Evolutionary conservation across 2,888 invertebrate species (phyloP).

Genomic region (Sepioteuthis lessoniana): DNA sequence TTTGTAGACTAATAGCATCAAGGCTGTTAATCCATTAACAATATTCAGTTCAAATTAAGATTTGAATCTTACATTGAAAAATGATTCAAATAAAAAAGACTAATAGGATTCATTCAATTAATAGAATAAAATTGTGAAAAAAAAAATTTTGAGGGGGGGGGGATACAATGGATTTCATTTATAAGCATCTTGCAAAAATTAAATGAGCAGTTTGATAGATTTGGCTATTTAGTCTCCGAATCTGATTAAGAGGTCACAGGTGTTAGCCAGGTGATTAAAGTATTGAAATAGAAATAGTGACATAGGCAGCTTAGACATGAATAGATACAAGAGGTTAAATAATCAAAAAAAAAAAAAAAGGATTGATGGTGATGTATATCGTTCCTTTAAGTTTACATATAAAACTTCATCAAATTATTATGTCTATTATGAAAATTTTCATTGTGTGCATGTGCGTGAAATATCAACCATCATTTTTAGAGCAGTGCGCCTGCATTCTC

Average conservation of each 20-base stretch:
- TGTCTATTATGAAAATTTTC: too few species aligned
- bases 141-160: neutral
- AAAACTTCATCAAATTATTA: neutral
- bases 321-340: neutral
- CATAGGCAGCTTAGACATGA: neutral
- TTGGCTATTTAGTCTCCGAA: neutral
- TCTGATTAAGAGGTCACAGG: conserved; percentile 3
- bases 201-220: neutral
- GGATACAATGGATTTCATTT: neutral
- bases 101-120: too few species aligned
- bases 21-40: neutral
- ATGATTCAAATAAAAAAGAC: too few species aligned
- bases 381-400: neutral
- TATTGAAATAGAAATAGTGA: neutral
- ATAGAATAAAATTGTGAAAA: neutral
- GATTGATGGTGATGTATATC: neutral
- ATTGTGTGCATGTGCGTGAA: too few species aligned
- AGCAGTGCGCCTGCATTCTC: too few species aligned
- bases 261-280: neutral
- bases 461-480: too few species aligned
- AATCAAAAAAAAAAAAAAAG: neutral
- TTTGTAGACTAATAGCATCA: neutral
- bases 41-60: neutral
- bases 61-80: neutral
- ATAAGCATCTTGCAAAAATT: neutral